Conservation (phyloP, 2,888 invertebrate genomes). For the Dasysyrphus albostriatus region DNA sequence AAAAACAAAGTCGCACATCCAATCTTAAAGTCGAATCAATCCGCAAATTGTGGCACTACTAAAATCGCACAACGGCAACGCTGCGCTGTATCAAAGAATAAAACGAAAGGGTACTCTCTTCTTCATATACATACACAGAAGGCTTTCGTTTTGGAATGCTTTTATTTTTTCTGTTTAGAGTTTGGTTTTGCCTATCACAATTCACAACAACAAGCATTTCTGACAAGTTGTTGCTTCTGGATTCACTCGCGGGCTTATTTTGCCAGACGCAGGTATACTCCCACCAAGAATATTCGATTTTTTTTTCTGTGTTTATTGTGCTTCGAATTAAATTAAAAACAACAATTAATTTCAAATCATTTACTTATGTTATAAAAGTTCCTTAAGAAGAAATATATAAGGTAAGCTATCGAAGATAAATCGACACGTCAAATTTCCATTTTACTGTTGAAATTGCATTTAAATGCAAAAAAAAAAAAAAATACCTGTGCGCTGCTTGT, state of each 20-base stretch:
- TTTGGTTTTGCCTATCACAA: not conserved
- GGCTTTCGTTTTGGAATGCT: not conserved
- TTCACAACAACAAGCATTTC: slow-evolving; percentile 14
- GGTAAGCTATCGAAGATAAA: not conserved
- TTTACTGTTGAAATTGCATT: not conserved
- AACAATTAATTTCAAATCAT: too few species aligned
- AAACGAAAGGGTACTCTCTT: slow-evolving; percentile 4
- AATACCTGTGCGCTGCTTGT: not conserved
- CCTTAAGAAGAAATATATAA: not conserved
- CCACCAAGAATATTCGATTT: slow-evolving; percentile 24
- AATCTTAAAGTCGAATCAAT: not conserved
- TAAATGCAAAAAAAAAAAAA: not conserved
- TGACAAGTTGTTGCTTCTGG: slow-evolving; percentile 67
- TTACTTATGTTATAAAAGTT: not conserved
- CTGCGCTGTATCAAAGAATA: not conserved
- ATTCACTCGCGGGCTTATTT: slow-evolving; percentile 14
- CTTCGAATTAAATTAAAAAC: not conserved
- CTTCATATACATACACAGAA: not conserved
- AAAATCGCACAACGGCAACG: not conserved
- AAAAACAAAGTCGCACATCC: too few species aligned
- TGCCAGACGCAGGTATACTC: not conserved
- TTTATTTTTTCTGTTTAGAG: not conserved
- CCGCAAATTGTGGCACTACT: not conserved
- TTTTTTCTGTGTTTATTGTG: slow-evolving; percentile 14
- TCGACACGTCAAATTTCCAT: not conserved